A percentile compares a stretch with the other conserved stretches of the same genome.
These are phyloP conservation scores for Syrrhaptes paradoxus DNA, from an alignment of 2,113 vertebrate genomes.

Conservation along the genomic window DNA sequence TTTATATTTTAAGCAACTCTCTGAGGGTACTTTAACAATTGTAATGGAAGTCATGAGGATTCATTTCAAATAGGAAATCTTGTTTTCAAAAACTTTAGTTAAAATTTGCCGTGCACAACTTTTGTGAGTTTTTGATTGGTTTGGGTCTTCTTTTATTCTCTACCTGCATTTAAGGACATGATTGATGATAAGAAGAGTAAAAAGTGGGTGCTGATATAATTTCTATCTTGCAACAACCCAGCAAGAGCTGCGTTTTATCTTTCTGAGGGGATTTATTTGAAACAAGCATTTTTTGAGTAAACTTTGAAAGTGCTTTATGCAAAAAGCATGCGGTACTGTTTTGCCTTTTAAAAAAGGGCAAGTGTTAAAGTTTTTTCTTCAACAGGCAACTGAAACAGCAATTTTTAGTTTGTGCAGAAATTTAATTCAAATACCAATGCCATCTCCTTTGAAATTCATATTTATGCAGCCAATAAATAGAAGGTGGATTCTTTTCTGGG, in stretches of 20 bases:
- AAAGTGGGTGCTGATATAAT: slow-evolving; percentile 16
- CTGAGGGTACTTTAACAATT: background rate
- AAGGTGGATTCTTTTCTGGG: background rate
- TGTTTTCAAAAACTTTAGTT: background rate
- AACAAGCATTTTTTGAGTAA: background rate
- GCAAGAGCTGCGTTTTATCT: slow-evolving; percentile 6
- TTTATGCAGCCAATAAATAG: background rate
- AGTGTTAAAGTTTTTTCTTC: background rate
- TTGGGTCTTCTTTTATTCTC: slow-evolving; percentile 7
- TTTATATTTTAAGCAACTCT: slow-evolving; percentile 9
- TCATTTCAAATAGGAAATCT: slow-evolving; percentile 44
- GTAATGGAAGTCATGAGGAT: background rate
- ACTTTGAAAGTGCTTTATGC: background rate
- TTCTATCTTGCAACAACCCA: background rate
- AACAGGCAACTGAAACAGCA: background rate
- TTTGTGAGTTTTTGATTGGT: background rate
- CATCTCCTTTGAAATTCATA: background rate
- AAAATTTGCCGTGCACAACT: background rate
- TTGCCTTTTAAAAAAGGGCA: background rate
- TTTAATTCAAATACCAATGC: background rate
- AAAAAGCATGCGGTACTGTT: background rate
- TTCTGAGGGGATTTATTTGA: slow-evolving; percentile 6
- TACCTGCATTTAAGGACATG: background rate
- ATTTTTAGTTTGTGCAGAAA: background rate
- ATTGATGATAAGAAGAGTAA: background rate